A percentile compares a stretch with the other conserved stretches of the same genome.
Evolutionary conservation across 2,888 invertebrate genomes (phyloP).

Genomic region (Drosophila pseudotalamancana): DNA sequence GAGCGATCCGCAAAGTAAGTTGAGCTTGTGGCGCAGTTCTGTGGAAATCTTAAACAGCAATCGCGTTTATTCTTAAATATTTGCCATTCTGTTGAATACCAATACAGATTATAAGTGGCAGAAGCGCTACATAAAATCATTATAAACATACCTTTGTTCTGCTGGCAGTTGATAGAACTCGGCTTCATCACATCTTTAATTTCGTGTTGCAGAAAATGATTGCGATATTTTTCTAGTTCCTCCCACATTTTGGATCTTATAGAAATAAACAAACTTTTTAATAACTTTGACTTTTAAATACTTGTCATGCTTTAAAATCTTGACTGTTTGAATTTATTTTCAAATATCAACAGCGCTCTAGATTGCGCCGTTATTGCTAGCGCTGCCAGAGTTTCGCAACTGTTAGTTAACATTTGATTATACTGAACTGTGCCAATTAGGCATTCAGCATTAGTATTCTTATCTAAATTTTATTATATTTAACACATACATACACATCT

Average conservation of each 20-base stretch:
- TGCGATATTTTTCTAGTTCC: conserved; percentile 70
- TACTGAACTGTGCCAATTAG: background rate
- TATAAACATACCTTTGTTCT: conserved; percentile 42
- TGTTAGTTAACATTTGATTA: background rate
- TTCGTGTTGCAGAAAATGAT: conserved; percentile 75
- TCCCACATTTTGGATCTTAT: conserved; percentile 74
- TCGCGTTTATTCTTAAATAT: conserved; percentile 30
- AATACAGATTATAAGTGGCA: too few species aligned
- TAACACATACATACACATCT: too few species aligned
- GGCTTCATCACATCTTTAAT: conserved; percentile 50
- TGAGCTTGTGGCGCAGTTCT: conserved; percentile 44
- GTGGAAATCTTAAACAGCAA: conserved; percentile 26
- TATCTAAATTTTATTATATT: background rate
- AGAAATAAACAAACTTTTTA: background rate
- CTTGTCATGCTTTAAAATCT: background rate
- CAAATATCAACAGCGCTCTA: conserved; percentile 10
- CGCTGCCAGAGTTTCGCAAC: conserved; percentile 29
- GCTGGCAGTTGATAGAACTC: conserved; percentile 48
- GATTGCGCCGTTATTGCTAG: background rate
- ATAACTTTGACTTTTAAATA: background rate
- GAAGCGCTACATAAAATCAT: too few species aligned
- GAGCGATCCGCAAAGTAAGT: conserved; percentile 70
- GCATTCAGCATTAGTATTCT: too few species aligned
- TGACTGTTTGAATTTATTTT: conserved; percentile 27
- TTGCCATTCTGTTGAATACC: conserved; percentile 41